Evolutionary conservation across 2,888 invertebrate genomes (phyloP).

Genomic region (Lycaena phlaeas): DNA sequence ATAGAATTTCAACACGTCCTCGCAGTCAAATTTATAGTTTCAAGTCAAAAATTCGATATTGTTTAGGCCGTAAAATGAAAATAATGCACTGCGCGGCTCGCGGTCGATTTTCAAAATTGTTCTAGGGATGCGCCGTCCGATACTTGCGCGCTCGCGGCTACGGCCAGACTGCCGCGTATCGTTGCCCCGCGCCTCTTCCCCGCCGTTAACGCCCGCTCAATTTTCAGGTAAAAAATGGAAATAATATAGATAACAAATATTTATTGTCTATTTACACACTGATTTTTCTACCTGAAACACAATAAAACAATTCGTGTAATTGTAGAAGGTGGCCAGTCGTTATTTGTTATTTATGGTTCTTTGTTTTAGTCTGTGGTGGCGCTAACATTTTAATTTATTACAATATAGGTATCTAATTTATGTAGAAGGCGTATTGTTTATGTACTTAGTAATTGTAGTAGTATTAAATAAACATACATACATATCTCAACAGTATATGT

Average conservation of each 20-base stretch:
- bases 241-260: constrained; percentile 30
- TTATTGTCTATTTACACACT: constrained; percentile 38
- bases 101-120: constrained; percentile 19
- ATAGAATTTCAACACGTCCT: constrained; percentile 32
- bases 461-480: no score
- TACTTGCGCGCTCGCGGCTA: constrained; percentile 38
- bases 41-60: constrained; percentile 23
- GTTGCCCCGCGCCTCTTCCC: constrained; percentile 41
- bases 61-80: constrained; percentile 22
- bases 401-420: no score
- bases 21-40: constrained; percentile 20
- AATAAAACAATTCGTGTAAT: background rate
- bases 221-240: constrained; percentile 57
- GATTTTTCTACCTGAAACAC: constrained; percentile 26
- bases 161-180: constrained; percentile 48
- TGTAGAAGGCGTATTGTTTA: no score
- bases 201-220: constrained; percentile 35
- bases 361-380: constrained; percentile 2
- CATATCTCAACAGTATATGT: no score
- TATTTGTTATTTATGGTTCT: background rate
- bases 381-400: background rate
- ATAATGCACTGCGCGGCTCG: constrained; percentile 18
- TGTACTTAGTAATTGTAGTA: no score
- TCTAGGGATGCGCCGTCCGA: constrained; percentile 24
- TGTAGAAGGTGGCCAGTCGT: background rate